phyloP scores from a whole-genome alignment of 1,140 invertebrate species.

The Polyergus mexicanus region DNA sequence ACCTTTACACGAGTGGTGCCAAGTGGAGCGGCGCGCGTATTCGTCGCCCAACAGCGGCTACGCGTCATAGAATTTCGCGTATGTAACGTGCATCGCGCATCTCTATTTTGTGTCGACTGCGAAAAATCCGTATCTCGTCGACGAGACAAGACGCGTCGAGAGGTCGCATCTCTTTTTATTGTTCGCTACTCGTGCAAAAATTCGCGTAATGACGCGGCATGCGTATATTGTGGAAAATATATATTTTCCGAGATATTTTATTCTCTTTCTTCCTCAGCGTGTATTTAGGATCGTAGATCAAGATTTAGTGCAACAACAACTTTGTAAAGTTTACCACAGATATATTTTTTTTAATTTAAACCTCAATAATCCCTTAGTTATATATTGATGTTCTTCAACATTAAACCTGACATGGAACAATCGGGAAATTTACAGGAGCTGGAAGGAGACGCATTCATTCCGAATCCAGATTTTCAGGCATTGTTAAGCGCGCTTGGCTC shows the following conservation, averaged over 20 bases:
- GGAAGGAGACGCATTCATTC: slow-evolving; percentile 24
- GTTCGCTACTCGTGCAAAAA: not conserved
- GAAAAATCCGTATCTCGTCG: slow-evolving; percentile 47
- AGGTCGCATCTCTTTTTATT: slow-evolving; percentile 12
- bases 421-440: slow-evolving; percentile 27
- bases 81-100: slow-evolving; percentile 31
- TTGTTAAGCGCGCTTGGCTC: slow-evolving; percentile 49
- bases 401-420: slow-evolving; percentile 6
- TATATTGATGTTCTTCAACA: slow-evolving; percentile 10
- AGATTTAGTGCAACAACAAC: not conserved
- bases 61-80: slow-evolving; percentile 46
- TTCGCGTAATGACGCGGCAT: not conserved
- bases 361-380: not conserved
- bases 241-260: not conserved
- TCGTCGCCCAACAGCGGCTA: slow-evolving; percentile 21
- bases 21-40: slow-evolving; percentile 34
- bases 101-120: slow-evolving; percentile 25
- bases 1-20: slow-evolving; percentile 3
- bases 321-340: not conserved
- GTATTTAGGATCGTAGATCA: not conserved
- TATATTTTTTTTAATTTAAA: not conserved
- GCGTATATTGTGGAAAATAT: not conserved
- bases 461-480: slow-evolving; percentile 49
- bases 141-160: slow-evolving; percentile 26
- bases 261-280: not conserved